Conservation (phyloP, 2,797 vertebrate species). For the Cyprinodon diabolis region DNA sequence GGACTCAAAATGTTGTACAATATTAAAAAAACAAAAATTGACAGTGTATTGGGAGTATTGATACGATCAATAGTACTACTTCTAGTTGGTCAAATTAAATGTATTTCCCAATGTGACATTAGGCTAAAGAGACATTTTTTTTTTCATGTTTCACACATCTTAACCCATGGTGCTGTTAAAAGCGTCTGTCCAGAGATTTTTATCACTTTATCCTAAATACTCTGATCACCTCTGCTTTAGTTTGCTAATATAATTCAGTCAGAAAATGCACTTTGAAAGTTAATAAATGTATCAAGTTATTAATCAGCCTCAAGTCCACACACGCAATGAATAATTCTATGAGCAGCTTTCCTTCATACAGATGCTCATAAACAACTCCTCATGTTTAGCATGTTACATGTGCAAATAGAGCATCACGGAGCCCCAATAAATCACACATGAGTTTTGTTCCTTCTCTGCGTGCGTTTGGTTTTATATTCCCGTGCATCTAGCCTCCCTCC, state of each 20-base stretch:
- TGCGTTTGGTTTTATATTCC: too few relatives aligned
- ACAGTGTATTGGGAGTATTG: not conserved
- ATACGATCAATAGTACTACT: not conserved
- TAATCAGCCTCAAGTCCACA: too few relatives aligned
- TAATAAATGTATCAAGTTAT: not conserved
- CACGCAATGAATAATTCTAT: too few relatives aligned
- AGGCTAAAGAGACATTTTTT: not conserved
- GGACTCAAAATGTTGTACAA: not conserved
- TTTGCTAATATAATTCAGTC: constrained; percentile 20
- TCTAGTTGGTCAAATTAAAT: not conserved
- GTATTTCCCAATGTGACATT: not conserved
- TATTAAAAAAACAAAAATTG: not conserved
- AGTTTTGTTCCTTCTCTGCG: too few relatives aligned
- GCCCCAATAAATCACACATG: too few relatives aligned
- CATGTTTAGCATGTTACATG: too few relatives aligned
- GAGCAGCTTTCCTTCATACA: too few relatives aligned
- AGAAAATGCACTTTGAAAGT: constrained; percentile 13
- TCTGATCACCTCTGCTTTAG: constrained; percentile 38
- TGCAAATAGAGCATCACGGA: too few relatives aligned
- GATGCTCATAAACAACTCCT: too few relatives aligned
- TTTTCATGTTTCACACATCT: not conserved
- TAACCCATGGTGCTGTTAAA: not conserved
- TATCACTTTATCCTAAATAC: constrained; percentile 24
- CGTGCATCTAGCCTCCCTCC: too few relatives aligned
- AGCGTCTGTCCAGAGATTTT: not conserved